These are phyloP conservation scores for Scytalopus superciliaris DNA, from an alignment of 2,113 vertebrate genomes.

Conservation along the genomic window DNA sequence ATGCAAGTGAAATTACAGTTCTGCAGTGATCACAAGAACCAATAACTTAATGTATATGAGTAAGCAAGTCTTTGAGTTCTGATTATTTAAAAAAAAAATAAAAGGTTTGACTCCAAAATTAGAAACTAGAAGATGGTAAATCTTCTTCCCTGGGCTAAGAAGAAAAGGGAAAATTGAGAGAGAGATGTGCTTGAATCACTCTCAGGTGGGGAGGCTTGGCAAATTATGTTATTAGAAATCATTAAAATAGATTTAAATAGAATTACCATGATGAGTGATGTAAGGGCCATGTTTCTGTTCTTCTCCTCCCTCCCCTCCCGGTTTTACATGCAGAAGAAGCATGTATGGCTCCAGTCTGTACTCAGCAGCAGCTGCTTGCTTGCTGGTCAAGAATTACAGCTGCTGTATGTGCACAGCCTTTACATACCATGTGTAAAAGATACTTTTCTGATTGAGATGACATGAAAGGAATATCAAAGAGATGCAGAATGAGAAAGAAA, in stretches of 20 bases:
- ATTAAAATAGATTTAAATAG: conserved; percentile 31
- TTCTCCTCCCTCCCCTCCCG: background rate
- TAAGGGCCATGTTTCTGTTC: background rate
- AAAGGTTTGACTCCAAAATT: background rate
- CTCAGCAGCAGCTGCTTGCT: background rate
- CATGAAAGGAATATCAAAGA: background rate
- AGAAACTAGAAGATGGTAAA: background rate
- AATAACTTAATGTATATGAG: background rate
- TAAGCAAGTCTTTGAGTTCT: background rate
- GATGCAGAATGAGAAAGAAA: background rate
- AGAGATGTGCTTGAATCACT: background rate
- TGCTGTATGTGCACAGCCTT: background rate
- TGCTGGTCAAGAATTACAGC: background rate
- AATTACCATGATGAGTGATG: background rate
- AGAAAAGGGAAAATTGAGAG: background rate
- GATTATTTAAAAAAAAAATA: background rate
- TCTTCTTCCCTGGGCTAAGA: background rate
- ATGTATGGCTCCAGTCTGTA: background rate
- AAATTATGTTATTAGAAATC: conserved; percentile 27
- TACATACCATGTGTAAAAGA: background rate
- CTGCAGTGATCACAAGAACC: background rate
- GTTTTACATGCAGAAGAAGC: background rate
- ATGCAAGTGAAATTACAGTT: background rate
- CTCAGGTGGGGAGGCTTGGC: background rate
- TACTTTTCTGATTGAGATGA: background rate